These are phyloP conservation scores for Psephotus haematonotus DNA, from an alignment of 2,113 vertebrate genomes.

Conservation along the genomic window DNA sequence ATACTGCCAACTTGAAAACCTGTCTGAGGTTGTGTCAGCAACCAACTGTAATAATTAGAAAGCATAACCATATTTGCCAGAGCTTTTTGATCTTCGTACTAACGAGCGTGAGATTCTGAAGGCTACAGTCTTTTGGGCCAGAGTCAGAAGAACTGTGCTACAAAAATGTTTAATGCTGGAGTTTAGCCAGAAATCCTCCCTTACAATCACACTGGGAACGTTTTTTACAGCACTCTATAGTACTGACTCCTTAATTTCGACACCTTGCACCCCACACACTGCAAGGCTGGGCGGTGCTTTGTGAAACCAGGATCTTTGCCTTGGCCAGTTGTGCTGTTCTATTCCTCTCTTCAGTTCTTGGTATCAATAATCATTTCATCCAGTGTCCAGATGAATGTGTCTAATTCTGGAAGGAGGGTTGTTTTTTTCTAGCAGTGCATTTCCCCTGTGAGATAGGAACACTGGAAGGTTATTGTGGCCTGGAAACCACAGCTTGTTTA, in stretches of 20 bases:
- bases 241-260: neutral
- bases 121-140: neutral
- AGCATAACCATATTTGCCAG: neutral
- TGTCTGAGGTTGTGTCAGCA: neutral
- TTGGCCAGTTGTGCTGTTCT: neutral
- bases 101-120: neutral
- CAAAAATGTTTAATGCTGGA: neutral
- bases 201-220: neutral
- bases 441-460: constrained; percentile 17
- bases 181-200: neutral
- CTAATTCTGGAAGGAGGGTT: constrained; percentile 44
- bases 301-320: neutral
- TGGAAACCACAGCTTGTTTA: constrained; percentile 17
- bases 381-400: neutral
- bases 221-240: neutral
- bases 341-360: neutral
- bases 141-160: neutral
- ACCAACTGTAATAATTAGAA: neutral
- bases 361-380: neutral
- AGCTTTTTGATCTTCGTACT: neutral
- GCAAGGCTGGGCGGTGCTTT: neutral
- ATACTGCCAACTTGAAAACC: neutral
- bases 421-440: neutral
- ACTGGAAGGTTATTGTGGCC: neutral
- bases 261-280: neutral